These are phyloP conservation scores for Boleophthalmus pectinirostris DNA, from an alignment of 2,113 vertebrate genomes.

Conservation along the genomic window DNA sequence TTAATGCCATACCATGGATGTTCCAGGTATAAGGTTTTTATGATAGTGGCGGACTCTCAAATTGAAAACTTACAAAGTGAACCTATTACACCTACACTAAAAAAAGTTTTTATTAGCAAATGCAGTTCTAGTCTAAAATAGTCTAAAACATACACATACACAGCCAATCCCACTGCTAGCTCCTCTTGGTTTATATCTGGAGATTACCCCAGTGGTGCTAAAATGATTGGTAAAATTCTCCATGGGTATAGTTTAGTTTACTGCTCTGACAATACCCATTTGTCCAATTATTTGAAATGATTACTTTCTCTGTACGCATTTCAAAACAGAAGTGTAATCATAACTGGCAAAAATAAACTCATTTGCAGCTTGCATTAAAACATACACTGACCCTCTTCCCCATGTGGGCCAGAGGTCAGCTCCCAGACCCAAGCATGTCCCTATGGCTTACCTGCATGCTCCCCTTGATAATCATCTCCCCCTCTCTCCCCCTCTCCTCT, in stretches of 20 bases:
- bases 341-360: background rate
- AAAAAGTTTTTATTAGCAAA: too few species aligned
- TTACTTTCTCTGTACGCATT: background rate
- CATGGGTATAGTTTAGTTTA: background rate
- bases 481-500: slow-evolving; percentile 60
- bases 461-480: slow-evolving; percentile 72
- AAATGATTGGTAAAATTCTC: background rate
- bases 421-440: slow-evolving; percentile 55
- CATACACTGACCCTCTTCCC: slow-evolving; percentile 7
- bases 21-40: too few species aligned
- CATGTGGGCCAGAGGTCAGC: slow-evolving; percentile 38
- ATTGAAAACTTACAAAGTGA: too few species aligned
- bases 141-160: background rate
- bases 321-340: background rate
- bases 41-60: too few species aligned
- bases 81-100: too few species aligned
- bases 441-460: slow-evolving; percentile 39
- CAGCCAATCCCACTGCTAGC: background rate
- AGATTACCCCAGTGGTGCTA: background rate
- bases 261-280: background rate
- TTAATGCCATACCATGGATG: too few species aligned
- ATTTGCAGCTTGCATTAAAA: background rate
- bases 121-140: background rate
- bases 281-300: background rate
- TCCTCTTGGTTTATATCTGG: background rate